Conservation (phyloP, 2,797 vertebrate species). For the Acipenser oxyrinchus region DNA sequence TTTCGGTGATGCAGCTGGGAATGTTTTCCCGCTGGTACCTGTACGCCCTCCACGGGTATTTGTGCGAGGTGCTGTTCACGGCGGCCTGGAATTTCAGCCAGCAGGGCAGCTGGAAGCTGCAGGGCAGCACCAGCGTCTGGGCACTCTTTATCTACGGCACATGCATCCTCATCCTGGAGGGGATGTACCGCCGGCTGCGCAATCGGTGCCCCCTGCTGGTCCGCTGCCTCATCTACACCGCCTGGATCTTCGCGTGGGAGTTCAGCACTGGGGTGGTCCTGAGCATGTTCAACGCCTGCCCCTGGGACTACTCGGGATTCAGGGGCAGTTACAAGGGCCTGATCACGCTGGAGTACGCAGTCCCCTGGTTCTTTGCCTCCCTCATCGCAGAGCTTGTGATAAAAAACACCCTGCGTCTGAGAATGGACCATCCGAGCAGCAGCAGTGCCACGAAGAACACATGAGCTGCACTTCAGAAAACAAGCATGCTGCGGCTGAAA, state of each 20-base stretch:
- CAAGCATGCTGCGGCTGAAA: too few relatives aligned
- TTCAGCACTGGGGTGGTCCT: conserved; percentile 57
- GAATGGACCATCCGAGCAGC: conserved; percentile 22
- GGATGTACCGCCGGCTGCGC: conserved; percentile 41
- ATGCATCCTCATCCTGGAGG: conserved; percentile 58
- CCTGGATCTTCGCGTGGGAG: conserved; percentile 66
- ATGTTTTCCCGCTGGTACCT: conserved; percentile 51
- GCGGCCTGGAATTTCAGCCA: conserved; percentile 50
- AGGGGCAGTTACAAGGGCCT: conserved; percentile 56
- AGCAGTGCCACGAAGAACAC: too few relatives aligned
- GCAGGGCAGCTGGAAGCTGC: conserved; percentile 47
- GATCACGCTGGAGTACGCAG: conserved; percentile 62
- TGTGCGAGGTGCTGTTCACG: conserved; percentile 68
- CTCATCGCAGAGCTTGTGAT: conserved; percentile 57
- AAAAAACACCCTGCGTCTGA: conserved; percentile 46
- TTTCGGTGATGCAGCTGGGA: conserved; percentile 27
- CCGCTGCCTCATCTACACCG: conserved; percentile 49
- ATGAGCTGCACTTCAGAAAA: too few relatives aligned
- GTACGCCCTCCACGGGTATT: conserved; percentile 63
- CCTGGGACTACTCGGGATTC: conserved; percentile 66
- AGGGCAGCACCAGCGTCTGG: conserved; percentile 64
- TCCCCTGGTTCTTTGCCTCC: conserved; percentile 56
- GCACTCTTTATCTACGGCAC: conserved; percentile 60
- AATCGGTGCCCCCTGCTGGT: conserved; percentile 31
- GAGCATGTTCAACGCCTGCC: conserved; percentile 52